Base-by-base conservation (phyloP, 1,140 invertebrate genomes). In the Leguminivora glycinivorella region DNA sequence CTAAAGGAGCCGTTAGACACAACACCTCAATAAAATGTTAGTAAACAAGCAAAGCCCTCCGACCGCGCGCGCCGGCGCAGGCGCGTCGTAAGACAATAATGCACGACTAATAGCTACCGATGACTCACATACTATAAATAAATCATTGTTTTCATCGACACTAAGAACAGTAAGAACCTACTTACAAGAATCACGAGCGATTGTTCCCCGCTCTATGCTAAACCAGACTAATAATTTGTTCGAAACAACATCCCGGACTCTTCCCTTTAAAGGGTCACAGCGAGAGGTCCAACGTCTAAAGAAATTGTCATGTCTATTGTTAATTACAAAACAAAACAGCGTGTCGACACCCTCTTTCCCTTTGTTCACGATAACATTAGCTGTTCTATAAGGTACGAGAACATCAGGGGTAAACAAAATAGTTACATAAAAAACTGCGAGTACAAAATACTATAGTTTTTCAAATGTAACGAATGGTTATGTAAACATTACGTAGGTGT, bases 211-310 rank as follows among this genome's bases (percentile, higher is more conserved):
- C 75, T 87, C 78, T 90, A 85, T 90, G 77, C 78, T 77, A 89
- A 90, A 91, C 89, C 89, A 91, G 85, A 91, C 78, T 89, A 87
- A 91, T 91, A 87, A 91, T 91, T 90, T 83, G 85, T 87, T 75
- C 81, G 85, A 89, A 91, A 90, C 84, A 89, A 88, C 79, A 60
- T 73, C 81, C 66, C 70, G 38, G 74, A 75, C 73, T 78, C 79
- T 84, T 78, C 78, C 79, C 68, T 79, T 72, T 72, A 85, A 83
- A 84, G 82, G 83, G 81, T 80, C 88, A 78, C 88, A 78, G 85
- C 85, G 82, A 84, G 88, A 89, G 79, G 87, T 84, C 83, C 75
- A 66, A 80, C 34, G 56, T 56, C 71, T 82, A 88, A 89, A 87
- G 82, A 63, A 63, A 63, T 81, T 76, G 69, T 68, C 56, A 70